Base-by-base conservation (phyloP, 2,888 invertebrate genomes). In the Epistrophella euchroma region DNA sequence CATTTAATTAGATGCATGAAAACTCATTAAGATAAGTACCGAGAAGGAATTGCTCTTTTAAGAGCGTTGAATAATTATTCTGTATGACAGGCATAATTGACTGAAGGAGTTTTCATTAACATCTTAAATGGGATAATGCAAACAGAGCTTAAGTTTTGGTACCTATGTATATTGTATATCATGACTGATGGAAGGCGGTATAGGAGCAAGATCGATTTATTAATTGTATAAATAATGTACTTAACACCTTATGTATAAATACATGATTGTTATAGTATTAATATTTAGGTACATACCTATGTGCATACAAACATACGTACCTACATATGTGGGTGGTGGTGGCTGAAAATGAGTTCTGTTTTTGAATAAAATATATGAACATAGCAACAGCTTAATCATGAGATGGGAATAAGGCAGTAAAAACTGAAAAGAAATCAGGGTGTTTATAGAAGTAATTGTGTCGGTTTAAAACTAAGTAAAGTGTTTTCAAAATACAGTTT, bases 1-100 rank as follows among this genome's bases (percentile, higher is more conserved):
- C 90, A 91, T 91, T 91, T 91, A 91, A 91, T 91, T 91, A 91
- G 91, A 91, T 91, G 91, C 91, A 91, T 91, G 90, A 90, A 89
- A 91, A 90, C 91, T 91, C 91, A 90, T 91, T 91, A 91, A 91
- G 91, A 90, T 90, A 91, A 91, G 91, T 91, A 91, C 90, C 87
- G 87, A 45, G 70, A 28, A 77, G 73, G 52, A 82, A 55, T 74
- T 88, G 87, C 62, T 79, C 88, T 73, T 85, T 88, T 85, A 17
- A 43, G 22, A 66, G 71, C 72, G 72, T 58, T 58, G 37, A 77
- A 77, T 72, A 84, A 87, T 88, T 87, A 88, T 81, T 77, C 75
- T 56, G 81, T 62, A 60, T 71, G 77, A 37, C 50, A 82, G 43
- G 56, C 47, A 72, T 76, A 82, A 76, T 82, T 72, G 72, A 66